phyloP scores from a whole-genome alignment of 2,888 invertebrate species.

The Polylopha cassiicola region DNA sequence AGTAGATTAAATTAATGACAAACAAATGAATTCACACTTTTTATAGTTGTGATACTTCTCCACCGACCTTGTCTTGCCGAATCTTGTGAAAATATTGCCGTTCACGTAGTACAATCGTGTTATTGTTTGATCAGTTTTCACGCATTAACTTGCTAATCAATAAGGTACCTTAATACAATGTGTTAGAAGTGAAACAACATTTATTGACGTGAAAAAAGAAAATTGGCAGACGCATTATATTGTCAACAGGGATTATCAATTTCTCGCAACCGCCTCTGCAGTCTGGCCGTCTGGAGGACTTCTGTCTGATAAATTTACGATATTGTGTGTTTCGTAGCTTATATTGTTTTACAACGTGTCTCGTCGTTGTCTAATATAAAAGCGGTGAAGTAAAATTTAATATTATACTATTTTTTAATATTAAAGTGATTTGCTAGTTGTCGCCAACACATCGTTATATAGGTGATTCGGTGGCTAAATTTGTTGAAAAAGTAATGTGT shows the following conservation, averaged over 20 bases:
- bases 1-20: no score
- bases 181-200: constrained; percentile 4
- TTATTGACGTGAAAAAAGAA: constrained; percentile 17
- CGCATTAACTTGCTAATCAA: constrained; percentile 1
- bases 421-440: constrained; percentile 1
- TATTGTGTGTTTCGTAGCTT: constrained; percentile 30
- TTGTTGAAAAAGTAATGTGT: neutral
- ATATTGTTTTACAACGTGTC: constrained; percentile 33
- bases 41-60: no score
- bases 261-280: constrained; percentile 21
- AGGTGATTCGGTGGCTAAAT: neutral
- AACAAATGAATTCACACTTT: no score
- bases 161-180: constrained; percentile 7
- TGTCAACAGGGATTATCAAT: constrained; percentile 25
- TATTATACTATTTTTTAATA: constrained; percentile 5
- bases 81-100: constrained; percentile 8
- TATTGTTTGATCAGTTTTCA: constrained; percentile 4
- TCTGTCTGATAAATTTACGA: constrained; percentile 48
- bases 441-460: neutral
- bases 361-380: constrained; percentile 22
- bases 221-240: constrained; percentile 25
- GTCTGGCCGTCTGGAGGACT: constrained; percentile 43
- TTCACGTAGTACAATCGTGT: constrained; percentile 12
- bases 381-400: constrained; percentile 20
- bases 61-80: neutral